These are phyloP conservation scores for Amniataba percoides DNA, from an alignment of 2,797 vertebrate genomes.

Conservation along the genomic window DNA sequence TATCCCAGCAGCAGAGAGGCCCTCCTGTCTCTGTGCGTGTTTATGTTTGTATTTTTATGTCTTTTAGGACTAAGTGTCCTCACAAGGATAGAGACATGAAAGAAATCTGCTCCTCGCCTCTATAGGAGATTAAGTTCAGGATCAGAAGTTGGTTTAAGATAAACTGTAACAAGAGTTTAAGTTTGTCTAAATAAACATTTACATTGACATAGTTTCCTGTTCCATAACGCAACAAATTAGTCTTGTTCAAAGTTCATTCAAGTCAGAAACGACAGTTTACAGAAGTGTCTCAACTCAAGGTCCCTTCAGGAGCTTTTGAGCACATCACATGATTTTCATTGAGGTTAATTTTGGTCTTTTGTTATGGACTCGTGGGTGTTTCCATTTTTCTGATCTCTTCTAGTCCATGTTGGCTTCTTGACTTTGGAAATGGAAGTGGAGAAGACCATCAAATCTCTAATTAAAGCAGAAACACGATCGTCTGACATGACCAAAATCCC, in stretches of 20 bases:
- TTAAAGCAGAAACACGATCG: no score
- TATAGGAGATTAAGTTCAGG: slow-evolving; percentile 24
- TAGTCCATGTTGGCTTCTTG: neutral
- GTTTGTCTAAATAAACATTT: slow-evolving; percentile 5
- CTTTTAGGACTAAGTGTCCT: slow-evolving; percentile 30
- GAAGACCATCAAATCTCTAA: no score
- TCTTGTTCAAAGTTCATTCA: neutral
- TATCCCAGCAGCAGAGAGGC: slow-evolving; percentile 72
- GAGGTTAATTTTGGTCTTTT: neutral
- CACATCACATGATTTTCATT: neutral
- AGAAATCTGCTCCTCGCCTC: slow-evolving; percentile 11
- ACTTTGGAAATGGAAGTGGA: neutral
- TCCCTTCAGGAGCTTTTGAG: slow-evolving; percentile 7
- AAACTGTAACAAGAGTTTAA: slow-evolving; percentile 5
- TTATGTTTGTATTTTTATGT: slow-evolving; percentile 19
- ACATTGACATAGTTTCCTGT: slow-evolving; percentile 9
- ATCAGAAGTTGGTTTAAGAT: slow-evolving; percentile 33
- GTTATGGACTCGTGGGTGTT: neutral
- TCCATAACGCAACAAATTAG: neutral
- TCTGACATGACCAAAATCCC: neutral
- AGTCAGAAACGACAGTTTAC: neutral
- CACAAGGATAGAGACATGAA: slow-evolving; percentile 35
- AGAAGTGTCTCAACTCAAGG: neutral
- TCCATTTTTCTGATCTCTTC: neutral
- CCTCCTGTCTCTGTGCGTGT: slow-evolving; percentile 16